Evolutionary conservation across 2,113 vertebrate genomes (phyloP), one percentile per base, ranked within the genome.

Genomic region (Pygoscelis adeliae): DNA sequence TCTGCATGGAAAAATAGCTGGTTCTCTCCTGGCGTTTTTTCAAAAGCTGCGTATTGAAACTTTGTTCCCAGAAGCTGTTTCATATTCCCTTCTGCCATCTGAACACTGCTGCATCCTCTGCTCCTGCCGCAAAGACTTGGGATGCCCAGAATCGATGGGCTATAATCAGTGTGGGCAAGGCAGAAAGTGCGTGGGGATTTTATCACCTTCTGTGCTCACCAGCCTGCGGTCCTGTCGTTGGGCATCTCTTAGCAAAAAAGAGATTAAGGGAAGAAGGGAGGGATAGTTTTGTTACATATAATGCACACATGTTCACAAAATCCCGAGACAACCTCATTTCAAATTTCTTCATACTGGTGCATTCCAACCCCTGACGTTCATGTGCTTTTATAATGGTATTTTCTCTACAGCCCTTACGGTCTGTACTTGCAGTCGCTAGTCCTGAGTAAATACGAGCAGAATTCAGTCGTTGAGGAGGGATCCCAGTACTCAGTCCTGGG

Each of bases 1-100:
- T 89, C 83, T 87, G 91, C 86, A 53, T 94, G 96, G 94, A 97
- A 96, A 96, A 97, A 90, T 63, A 71, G 47, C 90, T 81, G 62
- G n/a, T 67, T 96, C 83, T 82, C 72, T 93, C 29, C 86, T 95
- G 96, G 91, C 40, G 0, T 74, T 71, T 83, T 72, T 91, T 90
- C 91, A 95, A 82, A 87, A 89, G 52, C 91, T 89, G 38, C 4
- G 2, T 47, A 89, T 62, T 87, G 83, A 94, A 79, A 58, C 56
- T 74, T 29, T 6, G 69, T 94, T 96, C 91, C 87, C 81, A 36
- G 92, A 78, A 80, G 55, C 89, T 87, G 72, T 78, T 95, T 50
- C 27, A 1, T 71, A 52, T 87, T 95, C 73, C 38, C 34, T 56
- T 63, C 61, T 89, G 72, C 89, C 38, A 2, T 50, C 47, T 38